Evolutionary conservation across 2,888 invertebrate species (phyloP).

Genomic region (Oscheius sp.): DNA sequence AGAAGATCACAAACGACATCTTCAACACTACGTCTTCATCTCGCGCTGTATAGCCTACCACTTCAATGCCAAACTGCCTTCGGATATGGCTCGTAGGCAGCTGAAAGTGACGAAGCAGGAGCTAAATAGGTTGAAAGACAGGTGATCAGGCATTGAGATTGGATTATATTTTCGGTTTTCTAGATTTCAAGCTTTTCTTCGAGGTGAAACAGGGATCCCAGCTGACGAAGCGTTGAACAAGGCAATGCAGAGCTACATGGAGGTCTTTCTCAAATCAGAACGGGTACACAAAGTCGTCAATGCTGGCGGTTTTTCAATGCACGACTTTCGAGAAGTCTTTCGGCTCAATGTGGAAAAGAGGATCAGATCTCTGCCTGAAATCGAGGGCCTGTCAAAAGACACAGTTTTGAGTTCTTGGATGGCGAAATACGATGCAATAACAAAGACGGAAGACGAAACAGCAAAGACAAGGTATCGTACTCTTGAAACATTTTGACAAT

Average conservation of each 20-base stretch:
- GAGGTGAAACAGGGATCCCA: constrained; percentile 97
- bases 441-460: constrained; percentile 79
- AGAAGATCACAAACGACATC: constrained; percentile 91
- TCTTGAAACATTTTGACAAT: constrained; percentile 26
- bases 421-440: constrained; percentile 98
- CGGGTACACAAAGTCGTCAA: constrained; percentile 93
- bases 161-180: background rate
- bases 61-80: constrained; percentile 93
- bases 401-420: constrained; percentile 98
- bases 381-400: constrained; percentile 94
- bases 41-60: constrained; percentile 91
- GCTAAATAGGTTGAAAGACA: constrained; percentile 70
- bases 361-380: constrained; percentile 93
- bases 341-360: constrained; percentile 98
- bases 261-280: constrained; percentile 96
- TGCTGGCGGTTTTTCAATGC: constrained; percentile 96
- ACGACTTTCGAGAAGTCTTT: constrained; percentile 95
- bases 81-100: constrained; percentile 93
- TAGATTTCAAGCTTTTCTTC: constrained; percentile 92
- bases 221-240: constrained; percentile 98
- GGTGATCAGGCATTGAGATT: constrained; percentile 32
- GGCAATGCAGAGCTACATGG: constrained; percentile 91
- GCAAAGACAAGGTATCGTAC: constrained; percentile 46
- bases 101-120: constrained; percentile 96
- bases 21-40: constrained; percentile 97